These are phyloP conservation scores for Pantelozetes paolii DNA, from an alignment of 2,888 invertebrate genomes.

Conservation along the genomic window DNA sequence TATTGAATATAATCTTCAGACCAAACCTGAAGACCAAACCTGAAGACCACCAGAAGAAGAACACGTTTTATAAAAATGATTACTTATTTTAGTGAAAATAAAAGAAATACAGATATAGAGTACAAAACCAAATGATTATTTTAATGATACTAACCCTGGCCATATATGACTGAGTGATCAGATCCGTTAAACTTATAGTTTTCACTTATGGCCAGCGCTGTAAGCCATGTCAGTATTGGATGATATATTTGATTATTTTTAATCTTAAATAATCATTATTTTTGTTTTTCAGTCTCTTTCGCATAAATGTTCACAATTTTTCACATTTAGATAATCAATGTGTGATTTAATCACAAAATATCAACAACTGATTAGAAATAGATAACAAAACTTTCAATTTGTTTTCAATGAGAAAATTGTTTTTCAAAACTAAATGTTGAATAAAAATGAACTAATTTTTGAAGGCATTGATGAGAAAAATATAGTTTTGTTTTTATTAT, in stretches of 20 bases:
- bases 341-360: no score
- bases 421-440: no score
- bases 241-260: slow-evolving; percentile 17
- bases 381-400: no score
- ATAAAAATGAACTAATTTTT: neutral
- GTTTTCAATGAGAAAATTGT: no score
- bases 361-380: no score
- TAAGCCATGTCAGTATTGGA: slow-evolving; percentile 10
- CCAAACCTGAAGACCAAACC: neutral
- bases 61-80: slow-evolving; percentile 17
- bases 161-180: neutral
- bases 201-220: neutral
- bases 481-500: neutral
- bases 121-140: slow-evolving; percentile 15
- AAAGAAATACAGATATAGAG: slow-evolving; percentile 4
- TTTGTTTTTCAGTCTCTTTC: neutral
- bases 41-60: slow-evolving; percentile 17
- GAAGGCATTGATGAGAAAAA: neutral
- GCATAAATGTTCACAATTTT: no score
- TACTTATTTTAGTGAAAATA: slow-evolving; percentile 6
- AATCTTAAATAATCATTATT: slow-evolving; percentile 1
- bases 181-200: neutral
- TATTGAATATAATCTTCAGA: neutral
- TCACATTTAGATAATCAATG: no score
- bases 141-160: neutral